Evolutionary conservation across 2,113 vertebrate species (phyloP).

Genomic region (Neogale vison): DNA sequence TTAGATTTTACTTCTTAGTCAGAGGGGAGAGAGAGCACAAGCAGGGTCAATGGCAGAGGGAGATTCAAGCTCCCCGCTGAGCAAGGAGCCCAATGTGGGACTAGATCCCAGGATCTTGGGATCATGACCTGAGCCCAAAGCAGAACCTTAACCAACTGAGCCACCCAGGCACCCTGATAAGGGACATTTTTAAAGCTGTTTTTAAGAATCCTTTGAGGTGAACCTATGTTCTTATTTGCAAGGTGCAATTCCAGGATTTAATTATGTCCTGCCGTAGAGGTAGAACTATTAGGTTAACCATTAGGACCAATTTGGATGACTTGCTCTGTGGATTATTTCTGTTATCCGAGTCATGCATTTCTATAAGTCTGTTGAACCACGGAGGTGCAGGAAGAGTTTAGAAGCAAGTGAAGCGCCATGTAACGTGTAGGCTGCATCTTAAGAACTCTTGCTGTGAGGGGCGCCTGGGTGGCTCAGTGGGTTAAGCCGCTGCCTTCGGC

Average conservation of each 20-base stretch:
- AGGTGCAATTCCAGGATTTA: background rate
- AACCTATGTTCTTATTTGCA: background rate
- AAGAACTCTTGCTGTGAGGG: background rate
- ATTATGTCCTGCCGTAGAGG: background rate
- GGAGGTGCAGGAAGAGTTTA: background rate
- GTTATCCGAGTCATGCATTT: background rate
- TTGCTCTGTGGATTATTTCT: background rate
- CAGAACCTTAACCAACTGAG: too few species aligned
- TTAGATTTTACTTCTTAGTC: background rate
- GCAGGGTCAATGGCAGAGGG: too few species aligned
- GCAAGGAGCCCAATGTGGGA: too few species aligned
- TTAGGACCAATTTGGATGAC: background rate
- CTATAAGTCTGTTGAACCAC: background rate
- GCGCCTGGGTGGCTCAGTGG: too few species aligned
- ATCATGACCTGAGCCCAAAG: too few species aligned
- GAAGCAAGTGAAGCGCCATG: background rate
- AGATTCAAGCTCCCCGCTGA: too few species aligned
- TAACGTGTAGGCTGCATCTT: background rate
- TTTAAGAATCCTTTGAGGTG: background rate
- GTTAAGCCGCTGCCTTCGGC: too few species aligned
- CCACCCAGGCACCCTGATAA: background rate
- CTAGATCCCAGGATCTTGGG: too few species aligned
- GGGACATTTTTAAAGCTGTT: background rate
- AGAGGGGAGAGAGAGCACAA: too few species aligned
- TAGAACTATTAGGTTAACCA: background rate